Evolutionary conservation across 2,888 invertebrate species (phyloP).

Genomic region (Sipha maydis): DNA sequence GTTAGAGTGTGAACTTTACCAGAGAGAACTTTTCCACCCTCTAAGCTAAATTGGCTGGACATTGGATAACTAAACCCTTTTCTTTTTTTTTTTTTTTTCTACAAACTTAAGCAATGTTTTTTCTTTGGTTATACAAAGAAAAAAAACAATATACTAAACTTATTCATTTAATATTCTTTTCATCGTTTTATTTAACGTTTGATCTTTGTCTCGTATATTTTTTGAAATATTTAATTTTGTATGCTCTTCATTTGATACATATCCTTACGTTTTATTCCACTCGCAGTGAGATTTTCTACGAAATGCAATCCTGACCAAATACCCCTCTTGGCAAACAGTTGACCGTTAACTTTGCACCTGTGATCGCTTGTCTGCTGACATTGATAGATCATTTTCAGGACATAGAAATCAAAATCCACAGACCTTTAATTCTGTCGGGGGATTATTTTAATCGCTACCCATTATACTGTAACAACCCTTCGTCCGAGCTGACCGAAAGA

Average conservation of each 20-base stretch:
- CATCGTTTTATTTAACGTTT: background rate
- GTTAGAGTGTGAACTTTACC: conserved; percentile 58
- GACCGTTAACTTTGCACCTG: conserved; percentile 44
- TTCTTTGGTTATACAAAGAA: background rate
- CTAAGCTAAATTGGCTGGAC: conserved; percentile 56
- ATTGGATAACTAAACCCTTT: conserved; percentile 54
- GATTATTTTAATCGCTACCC: conserved; percentile 39
- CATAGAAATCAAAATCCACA: conserved; percentile 32
- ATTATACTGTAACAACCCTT: background rate
- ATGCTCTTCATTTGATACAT: background rate
- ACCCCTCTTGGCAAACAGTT: background rate
- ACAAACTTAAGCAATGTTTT: conserved; percentile 9
- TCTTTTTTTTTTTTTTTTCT: background rate
- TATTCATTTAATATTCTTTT: conserved; percentile 25
- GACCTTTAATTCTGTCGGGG: background rate
- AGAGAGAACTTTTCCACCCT: conserved; percentile 36
- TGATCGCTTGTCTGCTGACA: conserved; percentile 15
- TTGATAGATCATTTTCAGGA: conserved; percentile 28
- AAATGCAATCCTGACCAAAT: background rate
- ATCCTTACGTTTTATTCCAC: background rate
- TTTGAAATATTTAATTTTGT: background rate
- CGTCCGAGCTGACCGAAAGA: background rate
- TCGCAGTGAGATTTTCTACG: background rate
- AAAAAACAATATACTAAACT: conserved; percentile 19
- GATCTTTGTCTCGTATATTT: background rate